Percentiles rank a stretch among this genome's conserved stretches.
These are phyloP conservation scores for Varecia variegata DNA, from an alignment of 2,797 vertebrate genomes.

Conservation along the genomic window DNA sequence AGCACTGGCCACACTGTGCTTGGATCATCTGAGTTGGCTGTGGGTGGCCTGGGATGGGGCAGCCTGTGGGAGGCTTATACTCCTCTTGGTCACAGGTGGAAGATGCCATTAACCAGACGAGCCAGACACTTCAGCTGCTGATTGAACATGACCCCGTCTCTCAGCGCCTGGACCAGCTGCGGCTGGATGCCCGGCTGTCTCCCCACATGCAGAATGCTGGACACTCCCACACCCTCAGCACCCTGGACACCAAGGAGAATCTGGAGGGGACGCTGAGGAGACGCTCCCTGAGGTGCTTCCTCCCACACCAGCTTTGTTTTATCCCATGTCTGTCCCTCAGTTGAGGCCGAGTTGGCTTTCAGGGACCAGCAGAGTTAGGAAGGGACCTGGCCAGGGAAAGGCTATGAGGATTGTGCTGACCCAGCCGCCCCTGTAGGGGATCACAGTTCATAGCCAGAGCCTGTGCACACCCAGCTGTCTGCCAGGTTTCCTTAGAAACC, in stretches of 20 bases:
- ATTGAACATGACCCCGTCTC: slow-evolving; percentile 96
- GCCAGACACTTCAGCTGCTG: slow-evolving; percentile 94
- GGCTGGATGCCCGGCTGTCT: slow-evolving; percentile 86
- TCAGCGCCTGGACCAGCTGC: slow-evolving; percentile 91
- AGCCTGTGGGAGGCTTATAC: background rate
- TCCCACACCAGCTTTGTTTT: background rate
- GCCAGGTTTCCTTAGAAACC: slow-evolving; percentile 50
- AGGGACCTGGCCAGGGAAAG: background rate
- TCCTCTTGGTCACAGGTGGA: slow-evolving; percentile 88
- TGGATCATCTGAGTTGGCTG: background rate
- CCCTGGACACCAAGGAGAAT: slow-evolving; percentile 90
- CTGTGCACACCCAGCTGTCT: background rate
- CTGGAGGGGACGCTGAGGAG: slow-evolving; percentile 91
- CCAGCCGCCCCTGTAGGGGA: background rate
- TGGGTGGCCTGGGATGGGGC: background rate
- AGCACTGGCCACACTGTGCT: background rate
- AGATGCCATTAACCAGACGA: slow-evolving; percentile 92
- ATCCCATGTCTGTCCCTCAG: background rate
- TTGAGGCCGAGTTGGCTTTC: background rate
- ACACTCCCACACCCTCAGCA: slow-evolving; percentile 82
- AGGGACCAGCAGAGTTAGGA: slow-evolving; percentile 15
- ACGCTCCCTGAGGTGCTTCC: slow-evolving; percentile 91
- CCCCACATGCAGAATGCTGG: slow-evolving; percentile 86
- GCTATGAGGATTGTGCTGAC: slow-evolving; percentile 23
- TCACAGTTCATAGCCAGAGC: slow-evolving; percentile 28